Percentiles rank a stretch among this genome's conserved stretches.
Evolutionary conservation across 2,113 vertebrate genomes (phyloP).

Genomic region (Salvelinus fontinalis): DNA sequence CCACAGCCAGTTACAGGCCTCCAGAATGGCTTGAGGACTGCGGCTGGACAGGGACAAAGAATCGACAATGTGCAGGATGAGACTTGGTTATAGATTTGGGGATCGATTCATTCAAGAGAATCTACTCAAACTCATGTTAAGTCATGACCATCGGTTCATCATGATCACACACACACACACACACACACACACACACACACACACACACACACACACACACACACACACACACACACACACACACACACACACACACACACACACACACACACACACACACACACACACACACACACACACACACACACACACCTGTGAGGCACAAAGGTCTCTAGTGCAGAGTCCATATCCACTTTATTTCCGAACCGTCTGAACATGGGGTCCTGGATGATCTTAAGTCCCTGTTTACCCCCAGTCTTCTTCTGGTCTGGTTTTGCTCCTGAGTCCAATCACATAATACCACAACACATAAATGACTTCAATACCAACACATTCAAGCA

Average conservation of each 20-base stretch:
- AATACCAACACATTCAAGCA: too few species aligned
- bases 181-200: too few species aligned
- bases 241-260: too few species aligned
- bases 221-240: conserved; percentile 58
- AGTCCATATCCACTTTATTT: conserved; percentile 86
- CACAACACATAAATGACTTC: too few species aligned
- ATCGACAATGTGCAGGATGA: too few species aligned
- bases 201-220: conserved; percentile 58
- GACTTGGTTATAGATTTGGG: too few species aligned
- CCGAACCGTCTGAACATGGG: conserved; percentile 81
- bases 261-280: conserved; percentile 45
- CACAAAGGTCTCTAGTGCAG: conserved; percentile 82
- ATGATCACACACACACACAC: too few species aligned
- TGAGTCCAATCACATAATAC: not conserved
- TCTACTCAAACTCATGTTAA: too few species aligned
- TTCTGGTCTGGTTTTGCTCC: conserved; percentile 56
- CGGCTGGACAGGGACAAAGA: conserved; percentile 58
- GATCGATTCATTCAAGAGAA: too few species aligned
- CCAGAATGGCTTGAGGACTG: conserved; percentile 78
- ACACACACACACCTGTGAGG: conserved; percentile 79
- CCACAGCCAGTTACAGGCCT: conserved; percentile 84
- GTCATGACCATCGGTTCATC: too few species aligned
- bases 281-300: conserved; percentile 40
- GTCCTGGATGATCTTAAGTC: conserved; percentile 85
- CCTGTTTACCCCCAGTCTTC: conserved; percentile 64